A percentile compares a stretch with the other conserved stretches of the same genome.
These are phyloP conservation scores for Drosophila anceps DNA, from an alignment of 2,888 invertebrate genomes.

Conservation along the genomic window DNA sequence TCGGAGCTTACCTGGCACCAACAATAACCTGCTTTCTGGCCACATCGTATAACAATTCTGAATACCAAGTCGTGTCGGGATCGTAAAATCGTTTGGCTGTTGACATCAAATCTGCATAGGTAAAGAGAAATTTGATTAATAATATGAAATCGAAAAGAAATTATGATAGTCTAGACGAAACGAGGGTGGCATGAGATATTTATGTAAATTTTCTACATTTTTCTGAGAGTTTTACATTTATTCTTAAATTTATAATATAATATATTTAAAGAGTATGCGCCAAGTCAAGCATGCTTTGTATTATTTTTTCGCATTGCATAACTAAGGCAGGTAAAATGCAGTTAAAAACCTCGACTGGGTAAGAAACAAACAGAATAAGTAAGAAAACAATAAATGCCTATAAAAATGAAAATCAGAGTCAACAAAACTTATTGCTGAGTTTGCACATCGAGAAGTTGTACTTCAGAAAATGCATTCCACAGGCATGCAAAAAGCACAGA, in stretches of 20 bases:
- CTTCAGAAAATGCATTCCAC: constrained; percentile 65
- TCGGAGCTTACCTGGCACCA: constrained; percentile 91
- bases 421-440: constrained; percentile 66
- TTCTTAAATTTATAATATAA: neutral
- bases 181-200: neutral
- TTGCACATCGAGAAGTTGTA: constrained; percentile 42
- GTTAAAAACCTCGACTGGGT: constrained; percentile 19
- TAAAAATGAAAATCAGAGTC: constrained; percentile 57
- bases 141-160: neutral
- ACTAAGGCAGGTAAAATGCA: constrained; percentile 12
- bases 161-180: constrained; percentile 1
- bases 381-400: constrained; percentile 37
- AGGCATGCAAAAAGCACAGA: constrained; percentile 58
- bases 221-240: neutral
- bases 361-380: constrained; percentile 33
- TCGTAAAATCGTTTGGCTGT: constrained; percentile 90
- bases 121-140: constrained; percentile 13
- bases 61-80: constrained; percentile 91
- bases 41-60: constrained; percentile 94
- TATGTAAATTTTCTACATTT: neutral
- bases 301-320: constrained; percentile 5
- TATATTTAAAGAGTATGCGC: neutral
- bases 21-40: constrained; percentile 94
- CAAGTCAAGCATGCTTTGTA: neutral
- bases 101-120: constrained; percentile 88